phyloP scores from a whole-genome alignment of 2,113 vertebrate species.

The Podilymbus podiceps region DNA sequence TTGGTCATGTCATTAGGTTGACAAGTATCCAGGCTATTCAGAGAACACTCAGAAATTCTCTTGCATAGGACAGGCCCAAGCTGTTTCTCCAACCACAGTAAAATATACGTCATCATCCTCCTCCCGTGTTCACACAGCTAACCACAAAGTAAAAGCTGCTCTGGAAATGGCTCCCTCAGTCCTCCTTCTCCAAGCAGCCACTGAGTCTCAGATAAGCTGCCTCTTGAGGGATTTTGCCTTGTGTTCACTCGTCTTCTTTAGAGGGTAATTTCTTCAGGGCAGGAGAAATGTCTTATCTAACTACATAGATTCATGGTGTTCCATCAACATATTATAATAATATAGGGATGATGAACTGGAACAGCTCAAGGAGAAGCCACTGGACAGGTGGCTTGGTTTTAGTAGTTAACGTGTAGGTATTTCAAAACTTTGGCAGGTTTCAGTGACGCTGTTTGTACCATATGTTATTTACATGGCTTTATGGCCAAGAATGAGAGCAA shows the following conservation, averaged over 20 bases:
- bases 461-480: constrained; percentile 29
- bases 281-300: background rate
- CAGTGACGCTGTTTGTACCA: background rate
- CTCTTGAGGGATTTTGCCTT: background rate
- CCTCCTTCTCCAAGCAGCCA: background rate
- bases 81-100: background rate
- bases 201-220: background rate
- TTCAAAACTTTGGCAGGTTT: constrained; percentile 46
- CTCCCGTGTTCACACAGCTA: background rate
- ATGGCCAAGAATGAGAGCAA: constrained; percentile 19
- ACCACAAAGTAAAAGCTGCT: background rate
- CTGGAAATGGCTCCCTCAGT: background rate
- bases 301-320: background rate
- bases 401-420: constrained; percentile 21
- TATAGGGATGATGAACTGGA: constrained; percentile 16
- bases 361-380: constrained; percentile 19
- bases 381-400: constrained; percentile 37
- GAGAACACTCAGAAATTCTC: constrained; percentile 29
- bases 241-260: background rate
- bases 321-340: background rate
- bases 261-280: background rate
- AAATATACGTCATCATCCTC: background rate
- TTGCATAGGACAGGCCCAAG: constrained; percentile 9
- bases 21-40: background rate
- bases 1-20: background rate